Percentiles rank a stretch among this genome's conserved stretches.
Conservation (phyloP, 2,113 vertebrate genomes). For the Sorex fumeus region DNA sequence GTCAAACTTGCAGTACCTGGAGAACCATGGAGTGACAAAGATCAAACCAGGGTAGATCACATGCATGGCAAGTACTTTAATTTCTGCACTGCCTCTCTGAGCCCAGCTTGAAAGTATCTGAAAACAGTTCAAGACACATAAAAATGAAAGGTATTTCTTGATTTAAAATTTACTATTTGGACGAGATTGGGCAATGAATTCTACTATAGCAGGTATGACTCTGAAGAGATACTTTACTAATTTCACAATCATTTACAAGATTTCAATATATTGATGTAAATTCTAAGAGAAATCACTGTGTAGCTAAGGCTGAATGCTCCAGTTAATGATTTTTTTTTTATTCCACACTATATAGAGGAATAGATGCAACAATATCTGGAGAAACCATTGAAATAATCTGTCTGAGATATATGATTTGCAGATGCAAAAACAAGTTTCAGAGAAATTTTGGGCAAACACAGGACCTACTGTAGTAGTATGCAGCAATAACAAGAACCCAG, state of each 20-base stretch:
- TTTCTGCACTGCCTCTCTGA: too few relatives aligned
- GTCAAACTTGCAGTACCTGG: too few relatives aligned
- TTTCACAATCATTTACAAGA: background rate
- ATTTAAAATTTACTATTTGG: background rate
- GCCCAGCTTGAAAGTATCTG: too few relatives aligned
- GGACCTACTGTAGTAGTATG: too few relatives aligned
- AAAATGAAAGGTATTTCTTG: background rate
- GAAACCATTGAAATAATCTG: background rate
- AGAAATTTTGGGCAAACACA: background rate
- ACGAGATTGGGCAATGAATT: background rate
- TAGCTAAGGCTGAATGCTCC: background rate
- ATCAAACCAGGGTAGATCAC: too few relatives aligned
- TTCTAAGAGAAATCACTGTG: background rate
- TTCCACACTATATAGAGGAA: background rate
- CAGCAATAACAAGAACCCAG: background rate
- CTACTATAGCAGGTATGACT: background rate
- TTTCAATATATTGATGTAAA: background rate
- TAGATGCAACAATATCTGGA: background rate
- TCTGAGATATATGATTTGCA: too few relatives aligned
- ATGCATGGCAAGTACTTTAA: too few relatives aligned
- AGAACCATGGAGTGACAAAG: too few relatives aligned
- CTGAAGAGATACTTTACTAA: background rate
- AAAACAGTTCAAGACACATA: too few relatives aligned
- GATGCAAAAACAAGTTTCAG: background rate
- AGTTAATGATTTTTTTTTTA: conserved; percentile 5